Base-by-base conservation (phyloP, 1,140 invertebrate genomes). In the Scaptomyza hsui region DNA sequence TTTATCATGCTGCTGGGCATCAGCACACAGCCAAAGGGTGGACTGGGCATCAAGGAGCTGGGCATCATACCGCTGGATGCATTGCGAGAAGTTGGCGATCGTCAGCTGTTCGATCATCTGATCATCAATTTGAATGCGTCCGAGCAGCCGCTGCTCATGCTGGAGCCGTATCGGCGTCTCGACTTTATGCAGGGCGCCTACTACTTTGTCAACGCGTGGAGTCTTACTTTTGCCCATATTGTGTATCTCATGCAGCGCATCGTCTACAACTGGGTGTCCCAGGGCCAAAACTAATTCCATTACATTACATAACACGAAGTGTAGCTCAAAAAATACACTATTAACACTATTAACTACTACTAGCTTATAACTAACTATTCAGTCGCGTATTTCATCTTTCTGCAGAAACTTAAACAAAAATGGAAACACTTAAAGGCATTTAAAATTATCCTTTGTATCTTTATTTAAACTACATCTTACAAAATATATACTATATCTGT, bases 1-100 rank as follows among this genome's bases (percentile, higher is more conserved):
- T 71, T 92, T 19, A 78, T 92, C 7, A 51, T 94, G 47, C 63
- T 94, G 37, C 90, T 94, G 15, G 94, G 94, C 35, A 69, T 39
- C 4, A 71, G 42, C 13, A 89, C 93, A 16, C 59, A 48, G 3
- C 48, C 52, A 0, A 44, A 32, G 7, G 16, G 44, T 1, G 48
- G 48, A 0, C 13, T 60, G 53, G 59, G 15, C 2, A n/a, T 74
- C n/a, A 64, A 64, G 5, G 53, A 77, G n/a, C 3, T 77, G 10
- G 74, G 53, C 0, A 42, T 77, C 0, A 61, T 77, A 49, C 59
- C 71, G 2, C 10, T 71, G 24, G 60, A 74, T 41, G 55, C 64
- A 1, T 75, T 82, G 62, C 91, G 93, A 63, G 92, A 94, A 83
- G 70, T 93, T 2, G 47, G 37, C 5, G 55, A 60, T 2, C 32